These are phyloP conservation scores for Dioctria linearis DNA, from an alignment of 2,888 invertebrate genomes.

Conservation along the genomic window DNA sequence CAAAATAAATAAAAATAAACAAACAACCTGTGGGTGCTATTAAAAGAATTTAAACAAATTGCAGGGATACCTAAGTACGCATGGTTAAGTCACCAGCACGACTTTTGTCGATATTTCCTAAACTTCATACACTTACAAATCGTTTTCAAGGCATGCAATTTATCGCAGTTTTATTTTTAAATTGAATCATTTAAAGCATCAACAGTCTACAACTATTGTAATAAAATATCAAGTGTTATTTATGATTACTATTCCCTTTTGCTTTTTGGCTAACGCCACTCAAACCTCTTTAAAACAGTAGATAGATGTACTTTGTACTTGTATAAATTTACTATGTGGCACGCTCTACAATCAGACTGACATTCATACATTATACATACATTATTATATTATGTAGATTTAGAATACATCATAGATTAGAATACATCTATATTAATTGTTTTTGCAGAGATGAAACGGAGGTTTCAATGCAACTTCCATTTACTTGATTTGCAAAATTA, in stretches of 20 bases:
- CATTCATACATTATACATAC: too few species aligned
- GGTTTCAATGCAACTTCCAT: conserved; percentile 27
- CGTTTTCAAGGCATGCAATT: conserved; percentile 17
- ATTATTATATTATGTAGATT: too few species aligned
- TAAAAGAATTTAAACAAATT: conserved; percentile 14
- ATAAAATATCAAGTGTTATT: conserved; percentile 38
- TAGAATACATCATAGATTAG: too few species aligned
- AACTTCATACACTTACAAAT: background rate
- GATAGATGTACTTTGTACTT: background rate
- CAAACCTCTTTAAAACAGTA: conserved; percentile 12
- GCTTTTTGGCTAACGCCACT: conserved; percentile 40
- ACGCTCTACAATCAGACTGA: too few species aligned
- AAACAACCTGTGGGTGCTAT: background rate
- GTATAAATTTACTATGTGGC: background rate
- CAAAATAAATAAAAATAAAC: too few species aligned
- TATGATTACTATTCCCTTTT: conserved; percentile 30
- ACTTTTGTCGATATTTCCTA: background rate
- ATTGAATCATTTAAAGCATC: background rate
- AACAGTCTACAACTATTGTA: conserved; percentile 3
- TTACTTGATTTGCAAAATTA: conserved; percentile 16
- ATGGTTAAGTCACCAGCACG: conserved; percentile 8
- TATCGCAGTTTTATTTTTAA: conserved; percentile 28
- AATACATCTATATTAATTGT: background rate
- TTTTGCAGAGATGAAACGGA: conserved; percentile 29
- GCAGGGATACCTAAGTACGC: background rate